A percentile compares a stretch with the other conserved stretches of the same genome.
These are phyloP conservation scores for Pyrocoelia pectoralis DNA, from an alignment of 2,888 invertebrate species.

Conservation along the genomic window DNA sequence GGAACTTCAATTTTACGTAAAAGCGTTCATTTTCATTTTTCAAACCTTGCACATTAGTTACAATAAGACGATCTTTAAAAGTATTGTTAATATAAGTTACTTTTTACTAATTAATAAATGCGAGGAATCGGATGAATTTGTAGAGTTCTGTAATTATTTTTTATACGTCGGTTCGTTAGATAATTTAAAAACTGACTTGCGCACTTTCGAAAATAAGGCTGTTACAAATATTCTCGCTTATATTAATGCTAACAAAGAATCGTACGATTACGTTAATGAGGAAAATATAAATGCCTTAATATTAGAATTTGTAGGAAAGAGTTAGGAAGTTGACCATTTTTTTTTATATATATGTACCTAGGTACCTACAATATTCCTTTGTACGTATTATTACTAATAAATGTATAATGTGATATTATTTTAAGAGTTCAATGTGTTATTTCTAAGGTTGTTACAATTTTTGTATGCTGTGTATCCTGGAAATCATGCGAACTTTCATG, in stretches of 20 bases:
- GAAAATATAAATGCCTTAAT: slow-evolving; percentile 25
- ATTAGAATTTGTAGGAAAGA: slow-evolving; percentile 17
- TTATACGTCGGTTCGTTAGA: slow-evolving; percentile 40
- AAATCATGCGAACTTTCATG: too few species aligned
- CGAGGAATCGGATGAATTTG: slow-evolving; percentile 37
- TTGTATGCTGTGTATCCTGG: too few species aligned
- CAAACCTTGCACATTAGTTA: slow-evolving; percentile 42
- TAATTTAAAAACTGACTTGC: slow-evolving; percentile 41
- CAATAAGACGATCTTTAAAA: slow-evolving; percentile 40
- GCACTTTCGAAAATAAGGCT: slow-evolving; percentile 21
- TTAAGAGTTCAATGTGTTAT: neutral
- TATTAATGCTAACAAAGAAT: slow-evolving; percentile 22
- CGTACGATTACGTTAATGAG: slow-evolving; percentile 32
- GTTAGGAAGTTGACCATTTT: neutral
- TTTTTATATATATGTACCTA: neutral
- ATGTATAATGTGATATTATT: neutral
- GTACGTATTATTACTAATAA: neutral
- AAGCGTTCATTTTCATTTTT: slow-evolving; percentile 46
- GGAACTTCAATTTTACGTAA: slow-evolving; percentile 47
- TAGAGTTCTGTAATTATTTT: slow-evolving; percentile 48
- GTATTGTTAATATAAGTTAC: slow-evolving; percentile 43
- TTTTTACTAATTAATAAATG: slow-evolving; percentile 41
- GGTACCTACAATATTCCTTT: neutral
- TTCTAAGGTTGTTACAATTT: too few species aligned
- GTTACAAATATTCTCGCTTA: slow-evolving; percentile 20